Conservation (phyloP, 2,888 invertebrate genomes). For the Neoaliturus tenellus region DNA sequence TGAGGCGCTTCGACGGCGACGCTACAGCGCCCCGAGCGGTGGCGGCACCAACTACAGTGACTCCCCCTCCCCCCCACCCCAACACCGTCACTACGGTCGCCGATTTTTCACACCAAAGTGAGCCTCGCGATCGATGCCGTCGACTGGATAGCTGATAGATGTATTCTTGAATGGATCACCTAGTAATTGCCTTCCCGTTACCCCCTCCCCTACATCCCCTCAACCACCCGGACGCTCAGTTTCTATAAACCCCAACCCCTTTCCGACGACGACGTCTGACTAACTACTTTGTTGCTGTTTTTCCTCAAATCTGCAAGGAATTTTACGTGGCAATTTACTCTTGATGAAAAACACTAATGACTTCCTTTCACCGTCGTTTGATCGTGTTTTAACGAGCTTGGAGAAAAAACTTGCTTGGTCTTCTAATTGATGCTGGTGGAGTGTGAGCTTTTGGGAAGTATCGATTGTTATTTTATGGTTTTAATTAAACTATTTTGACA, state of each 20-base stretch:
- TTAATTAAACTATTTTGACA: too few species aligned
- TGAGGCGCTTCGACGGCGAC: conserved; percentile 49
- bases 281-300: conserved; percentile 50
- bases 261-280: background rate
- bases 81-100: conserved; percentile 60
- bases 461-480: too few species aligned
- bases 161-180: conserved; percentile 52
- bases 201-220: background rate
- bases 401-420: background rate
- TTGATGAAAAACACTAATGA: conserved; percentile 46
- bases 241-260: too few species aligned
- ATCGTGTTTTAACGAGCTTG: conserved; percentile 25
- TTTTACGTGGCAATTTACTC: conserved; percentile 24
- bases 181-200: conserved; percentile 48
- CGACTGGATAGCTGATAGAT: conserved; percentile 53
- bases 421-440: background rate
- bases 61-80: conserved; percentile 60
- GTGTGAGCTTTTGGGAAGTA: background rate
- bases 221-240: too few species aligned
- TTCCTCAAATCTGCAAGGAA: conserved; percentile 25
- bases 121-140: conserved; percentile 54
- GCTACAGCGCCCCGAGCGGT: conserved; percentile 45
- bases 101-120: conserved; percentile 65
- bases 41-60: conserved; percentile 64
- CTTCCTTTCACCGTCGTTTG: background rate